Conservation (phyloP, 2,888 invertebrate species). For the Microplitis deprimator region DNA sequence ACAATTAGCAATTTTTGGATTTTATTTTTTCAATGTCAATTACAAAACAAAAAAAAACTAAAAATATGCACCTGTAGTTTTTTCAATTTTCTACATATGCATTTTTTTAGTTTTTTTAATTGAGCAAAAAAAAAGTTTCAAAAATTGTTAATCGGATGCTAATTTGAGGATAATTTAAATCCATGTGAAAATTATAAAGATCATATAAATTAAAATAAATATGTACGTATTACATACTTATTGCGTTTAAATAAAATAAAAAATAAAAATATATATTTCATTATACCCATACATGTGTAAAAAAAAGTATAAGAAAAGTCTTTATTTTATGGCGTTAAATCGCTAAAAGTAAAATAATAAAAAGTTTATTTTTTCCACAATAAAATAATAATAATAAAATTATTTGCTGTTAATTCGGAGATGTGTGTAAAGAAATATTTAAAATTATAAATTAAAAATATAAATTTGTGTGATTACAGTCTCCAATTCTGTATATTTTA, state of each 20-base stretch:
- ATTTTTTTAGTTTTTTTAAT: background rate
- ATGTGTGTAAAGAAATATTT: background rate
- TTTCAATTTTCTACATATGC: too few species aligned
- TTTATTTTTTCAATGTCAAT: too few species aligned
- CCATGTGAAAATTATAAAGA: background rate
- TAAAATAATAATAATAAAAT: background rate
- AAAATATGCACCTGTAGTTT: too few species aligned
- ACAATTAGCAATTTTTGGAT: too few species aligned
- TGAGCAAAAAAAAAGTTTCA: background rate
- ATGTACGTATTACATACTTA: background rate
- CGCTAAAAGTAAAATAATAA: background rate
- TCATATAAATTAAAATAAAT: background rate
- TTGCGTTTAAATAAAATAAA: background rate
- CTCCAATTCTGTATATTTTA: conserved; percentile 69
- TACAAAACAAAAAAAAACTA: too few species aligned
- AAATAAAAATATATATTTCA: background rate
- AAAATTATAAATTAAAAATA: conserved; percentile 23
- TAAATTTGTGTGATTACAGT: conserved; percentile 62
- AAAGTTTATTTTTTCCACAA: conserved; percentile 43
- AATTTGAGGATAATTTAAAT: background rate
- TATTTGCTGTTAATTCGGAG: conserved; percentile 29
- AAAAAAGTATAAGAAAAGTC: background rate
- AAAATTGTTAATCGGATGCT: background rate
- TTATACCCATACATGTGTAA: background rate
- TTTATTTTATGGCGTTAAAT: background rate